phyloP scores from a whole-genome alignment of 1,140 invertebrate genomes.

The Drosophila busckii region DNA sequence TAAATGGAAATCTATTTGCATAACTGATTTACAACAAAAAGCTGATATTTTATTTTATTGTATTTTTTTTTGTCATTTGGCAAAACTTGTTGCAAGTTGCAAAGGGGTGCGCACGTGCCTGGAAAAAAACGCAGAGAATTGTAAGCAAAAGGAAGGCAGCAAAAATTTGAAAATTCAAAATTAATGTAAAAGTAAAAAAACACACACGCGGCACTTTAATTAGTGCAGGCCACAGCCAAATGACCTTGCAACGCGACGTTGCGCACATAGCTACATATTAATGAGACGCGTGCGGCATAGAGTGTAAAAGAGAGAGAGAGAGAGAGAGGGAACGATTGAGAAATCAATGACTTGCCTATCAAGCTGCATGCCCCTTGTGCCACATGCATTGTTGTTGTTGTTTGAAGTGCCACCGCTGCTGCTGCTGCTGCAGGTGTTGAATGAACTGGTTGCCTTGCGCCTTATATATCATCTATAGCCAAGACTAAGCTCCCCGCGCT shows the following conservation, averaged over 20 bases:
- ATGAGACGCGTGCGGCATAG: conserved; percentile 44
- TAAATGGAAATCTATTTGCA: conserved; percentile 67
- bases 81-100: conserved; percentile 67
- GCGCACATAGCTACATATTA: conserved; percentile 60
- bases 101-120: no score
- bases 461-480: conserved; percentile 48
- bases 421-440: conserved; percentile 57
- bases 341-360: conserved; percentile 43
- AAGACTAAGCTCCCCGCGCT: conserved; percentile 5
- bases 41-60: no score
- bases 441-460: conserved; percentile 57
- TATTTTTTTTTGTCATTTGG: conserved; percentile 6
- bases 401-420: conserved; percentile 41
- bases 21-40: conserved; percentile 56
- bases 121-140: background rate
- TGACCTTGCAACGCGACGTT: no score
- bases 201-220: conserved; percentile 25
- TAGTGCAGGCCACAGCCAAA: conserved; percentile 37
- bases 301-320: conserved; percentile 4
- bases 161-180: no score
- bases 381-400: conserved; percentile 23
- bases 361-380: background rate
- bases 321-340: conserved; percentile 16
- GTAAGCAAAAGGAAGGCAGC: background rate
- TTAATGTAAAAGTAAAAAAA: conserved; percentile 10